A percentile compares a stretch with the other conserved stretches of the same genome.
Conservation (phyloP, 2,797 vertebrate genomes). For the Salmo trutta region DNA sequence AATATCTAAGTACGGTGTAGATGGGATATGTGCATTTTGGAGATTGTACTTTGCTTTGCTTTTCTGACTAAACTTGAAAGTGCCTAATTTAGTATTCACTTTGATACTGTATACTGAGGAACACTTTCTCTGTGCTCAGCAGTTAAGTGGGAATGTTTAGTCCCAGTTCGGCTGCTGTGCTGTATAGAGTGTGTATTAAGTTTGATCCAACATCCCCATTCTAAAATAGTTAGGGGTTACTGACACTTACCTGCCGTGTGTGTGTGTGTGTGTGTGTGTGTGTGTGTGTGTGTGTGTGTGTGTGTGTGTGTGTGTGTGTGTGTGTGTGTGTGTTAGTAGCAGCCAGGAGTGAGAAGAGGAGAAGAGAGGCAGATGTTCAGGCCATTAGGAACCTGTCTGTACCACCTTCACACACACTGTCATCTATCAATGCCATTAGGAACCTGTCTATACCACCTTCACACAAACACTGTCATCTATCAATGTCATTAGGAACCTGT, state of each 20-base stretch:
- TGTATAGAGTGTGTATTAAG: constrained; percentile 35
- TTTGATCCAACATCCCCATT: constrained; percentile 22
- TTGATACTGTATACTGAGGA: constrained; percentile 57
- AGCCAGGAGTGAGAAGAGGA: constrained; percentile 32
- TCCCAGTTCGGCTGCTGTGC: constrained; percentile 33
- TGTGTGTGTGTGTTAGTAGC: constrained; percentile 20
- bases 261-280: constrained; percentile 10
- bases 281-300: constrained; percentile 11
- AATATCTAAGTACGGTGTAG: constrained; percentile 36
- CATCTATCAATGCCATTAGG: too few species aligned
- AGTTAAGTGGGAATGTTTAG: constrained; percentile 45
- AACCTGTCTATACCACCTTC: too few species aligned
- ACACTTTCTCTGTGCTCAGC: constrained; percentile 53
- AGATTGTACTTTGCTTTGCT: constrained; percentile 37
- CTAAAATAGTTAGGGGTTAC: constrained; percentile 1
- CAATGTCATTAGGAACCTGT: too few species aligned
- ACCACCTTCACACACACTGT: too few species aligned
- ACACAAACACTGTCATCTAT: too few species aligned
- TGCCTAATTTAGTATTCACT: constrained; percentile 65
- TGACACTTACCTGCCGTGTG: constrained; percentile 9
- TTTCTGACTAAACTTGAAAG: constrained; percentile 65
- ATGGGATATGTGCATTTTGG: constrained; percentile 32
- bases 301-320: constrained; percentile 16
- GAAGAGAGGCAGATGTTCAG: constrained; percentile 49
- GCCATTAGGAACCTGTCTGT: too few species aligned